Evolutionary conservation across 2,113 vertebrate genomes (phyloP).

Genomic region (Diphyllodes magnificus): DNA sequence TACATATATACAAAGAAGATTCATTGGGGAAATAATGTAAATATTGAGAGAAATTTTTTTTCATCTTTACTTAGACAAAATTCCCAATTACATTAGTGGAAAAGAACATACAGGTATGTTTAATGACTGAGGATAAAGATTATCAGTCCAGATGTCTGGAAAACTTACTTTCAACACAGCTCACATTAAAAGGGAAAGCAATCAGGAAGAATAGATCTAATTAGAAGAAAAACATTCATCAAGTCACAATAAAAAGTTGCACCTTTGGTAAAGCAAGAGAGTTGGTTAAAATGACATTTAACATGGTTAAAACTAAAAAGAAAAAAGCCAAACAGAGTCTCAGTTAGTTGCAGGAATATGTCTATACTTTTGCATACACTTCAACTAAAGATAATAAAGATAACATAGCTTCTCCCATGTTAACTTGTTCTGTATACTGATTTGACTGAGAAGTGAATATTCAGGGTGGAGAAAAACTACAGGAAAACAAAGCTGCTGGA

Average conservation of each 20-base stretch:
- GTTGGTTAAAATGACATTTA: not conserved
- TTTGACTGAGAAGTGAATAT: not conserved
- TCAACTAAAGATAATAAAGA: not conserved
- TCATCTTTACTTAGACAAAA: not conserved
- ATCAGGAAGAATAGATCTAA: not conserved
- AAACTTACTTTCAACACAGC: not conserved
- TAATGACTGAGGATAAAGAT: not conserved
- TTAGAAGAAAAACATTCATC: not conserved
- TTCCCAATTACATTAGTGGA: not conserved
- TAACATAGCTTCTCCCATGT: not conserved
- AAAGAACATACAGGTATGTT: not conserved
- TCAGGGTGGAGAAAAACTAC: not conserved
- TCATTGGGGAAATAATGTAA: not conserved
- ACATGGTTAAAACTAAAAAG: not conserved
- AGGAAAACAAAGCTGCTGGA: not conserved
- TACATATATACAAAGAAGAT: not conserved
- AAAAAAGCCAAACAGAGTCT: not conserved
- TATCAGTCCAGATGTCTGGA: not conserved
- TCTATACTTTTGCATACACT: not conserved
- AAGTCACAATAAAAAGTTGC: not conserved
- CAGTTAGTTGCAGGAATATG: not conserved
- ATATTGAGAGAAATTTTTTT: not conserved
- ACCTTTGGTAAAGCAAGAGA: not conserved
- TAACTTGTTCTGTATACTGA: not conserved
- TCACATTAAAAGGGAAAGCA: not conserved